A percentile compares a stretch with the other conserved stretches of the same genome.
These are phyloP conservation scores for Clinocottus analis DNA, from an alignment of 2,113 vertebrate species.

Conservation along the genomic window DNA sequence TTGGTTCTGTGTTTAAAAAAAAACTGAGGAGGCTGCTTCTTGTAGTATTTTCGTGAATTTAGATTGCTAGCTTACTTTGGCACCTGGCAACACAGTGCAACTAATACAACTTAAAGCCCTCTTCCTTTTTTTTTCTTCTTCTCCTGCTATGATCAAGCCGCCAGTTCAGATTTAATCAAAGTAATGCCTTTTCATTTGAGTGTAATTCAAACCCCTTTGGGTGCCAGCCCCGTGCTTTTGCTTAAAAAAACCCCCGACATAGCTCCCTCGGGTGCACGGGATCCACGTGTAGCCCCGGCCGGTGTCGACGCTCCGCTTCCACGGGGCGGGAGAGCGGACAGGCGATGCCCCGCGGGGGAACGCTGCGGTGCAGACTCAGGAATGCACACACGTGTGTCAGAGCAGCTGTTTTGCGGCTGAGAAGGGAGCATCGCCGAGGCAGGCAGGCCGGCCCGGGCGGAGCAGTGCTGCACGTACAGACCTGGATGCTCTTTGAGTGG, in stretches of 20 bases:
- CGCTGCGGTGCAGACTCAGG: slow-evolving; percentile 57
- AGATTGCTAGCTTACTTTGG: background rate
- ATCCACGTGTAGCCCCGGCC: slow-evolving; percentile 9
- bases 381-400: slow-evolving; percentile 68
- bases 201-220: slow-evolving; percentile 44
- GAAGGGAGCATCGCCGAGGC: slow-evolving; percentile 37
- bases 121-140: slow-evolving; percentile 7
- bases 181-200: slow-evolving; percentile 52
- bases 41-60: background rate
- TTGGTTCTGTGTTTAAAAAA: background rate
- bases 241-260: slow-evolving; percentile 53
- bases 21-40: background rate
- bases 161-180: slow-evolving; percentile 52
- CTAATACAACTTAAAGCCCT: slow-evolving; percentile 20
- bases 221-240: slow-evolving; percentile 3
- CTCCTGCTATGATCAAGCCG: slow-evolving; percentile 38
- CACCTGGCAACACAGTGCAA: slow-evolving; percentile 24
- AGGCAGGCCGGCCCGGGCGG: slow-evolving; percentile 6
- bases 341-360: slow-evolving; percentile 49
- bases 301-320: slow-evolving; percentile 18
- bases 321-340: slow-evolving; percentile 12
- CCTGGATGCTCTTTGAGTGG: slow-evolving; percentile 39
- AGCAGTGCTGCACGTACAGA: slow-evolving; percentile 19
- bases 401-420: slow-evolving; percentile 67
- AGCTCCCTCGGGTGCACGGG: slow-evolving; percentile 48